Evolutionary conservation across 92 coral and sea anemone genomes (phyloP).

Genomic region (Porites lobata): DNA sequence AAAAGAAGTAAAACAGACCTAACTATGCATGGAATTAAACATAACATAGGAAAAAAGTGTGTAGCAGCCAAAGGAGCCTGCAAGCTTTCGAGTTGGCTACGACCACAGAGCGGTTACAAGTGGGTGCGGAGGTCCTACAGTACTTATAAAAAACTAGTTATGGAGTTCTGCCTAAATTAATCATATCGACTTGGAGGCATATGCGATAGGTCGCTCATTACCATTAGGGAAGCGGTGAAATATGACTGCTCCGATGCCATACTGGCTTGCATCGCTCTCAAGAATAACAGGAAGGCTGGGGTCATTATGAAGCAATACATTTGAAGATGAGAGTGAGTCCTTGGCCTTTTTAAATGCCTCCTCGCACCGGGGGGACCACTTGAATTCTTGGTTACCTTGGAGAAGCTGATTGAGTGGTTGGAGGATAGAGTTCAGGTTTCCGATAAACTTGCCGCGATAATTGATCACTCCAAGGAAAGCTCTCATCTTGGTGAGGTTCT

Average conservation of each 20-base stretch:
- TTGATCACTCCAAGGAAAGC: neutral
- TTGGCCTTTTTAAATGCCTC: slow-evolving; percentile 53
- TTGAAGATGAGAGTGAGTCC: slow-evolving; percentile 58
- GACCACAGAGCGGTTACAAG: too few species aligned
- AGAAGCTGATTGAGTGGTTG: slow-evolving; percentile 69
- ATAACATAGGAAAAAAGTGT: too few species aligned
- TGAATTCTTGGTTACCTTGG: slow-evolving; percentile 45
- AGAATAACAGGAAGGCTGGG: slow-evolving; percentile 65
- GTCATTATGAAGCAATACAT: slow-evolving; percentile 51
- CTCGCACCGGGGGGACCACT: slow-evolving; percentile 56
- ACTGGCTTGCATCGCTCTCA: slow-evolving; percentile 18
- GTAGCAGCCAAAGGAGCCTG: too few species aligned
- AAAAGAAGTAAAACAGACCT: too few species aligned
- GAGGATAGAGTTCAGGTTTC: slow-evolving; percentile 65
- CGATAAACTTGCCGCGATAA: slow-evolving; percentile 73
- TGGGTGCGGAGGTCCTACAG: too few species aligned
- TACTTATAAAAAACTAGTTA: too few species aligned
- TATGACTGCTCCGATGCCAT: too few species aligned
- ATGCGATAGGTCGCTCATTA: slow-evolving; percentile 64
- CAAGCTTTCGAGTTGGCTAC: too few species aligned
- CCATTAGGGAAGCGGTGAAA: too few species aligned
- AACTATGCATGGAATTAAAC: too few species aligned
- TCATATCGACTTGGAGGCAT: slow-evolving; percentile 16
- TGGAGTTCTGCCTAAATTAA: too few species aligned
- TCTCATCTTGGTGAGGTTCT: too few species aligned